A percentile compares a stretch with the other conserved stretches of the same genome.
Evolutionary conservation across 2,113 vertebrate species (phyloP).

Genomic region (Lepidothrix coronata): DNA sequence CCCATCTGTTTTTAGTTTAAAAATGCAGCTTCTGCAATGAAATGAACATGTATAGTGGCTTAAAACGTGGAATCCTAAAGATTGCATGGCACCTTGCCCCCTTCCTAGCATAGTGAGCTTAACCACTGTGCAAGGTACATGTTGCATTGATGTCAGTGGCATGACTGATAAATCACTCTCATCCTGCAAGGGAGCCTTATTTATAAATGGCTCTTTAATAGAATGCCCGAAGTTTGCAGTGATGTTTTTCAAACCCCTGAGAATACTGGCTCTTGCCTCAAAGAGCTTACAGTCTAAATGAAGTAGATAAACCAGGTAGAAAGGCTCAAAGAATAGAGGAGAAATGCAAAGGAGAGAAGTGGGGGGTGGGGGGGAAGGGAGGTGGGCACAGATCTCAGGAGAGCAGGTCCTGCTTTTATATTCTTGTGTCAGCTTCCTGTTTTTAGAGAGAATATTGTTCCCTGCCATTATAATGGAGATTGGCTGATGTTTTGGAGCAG

Average conservation of each 20-base stretch:
- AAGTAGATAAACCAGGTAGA: conserved; percentile 53
- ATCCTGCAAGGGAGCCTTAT: neutral
- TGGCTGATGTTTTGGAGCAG: neutral
- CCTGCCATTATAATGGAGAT: neutral
- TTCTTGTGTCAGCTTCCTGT: neutral
- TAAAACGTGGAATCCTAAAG: neutral
- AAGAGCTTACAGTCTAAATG: conserved; percentile 42
- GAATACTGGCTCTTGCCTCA: conserved; percentile 33
- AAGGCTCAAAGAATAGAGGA: conserved; percentile 9
- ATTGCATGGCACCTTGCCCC: neutral
- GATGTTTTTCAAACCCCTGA: conserved; percentile 32
- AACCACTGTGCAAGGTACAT: neutral
- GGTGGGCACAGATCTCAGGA: neutral
- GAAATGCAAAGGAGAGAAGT: neutral
- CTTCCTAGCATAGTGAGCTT: neutral
- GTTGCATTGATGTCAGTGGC: neutral
- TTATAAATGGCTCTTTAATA: conserved; percentile 50
- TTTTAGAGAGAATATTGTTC: neutral
- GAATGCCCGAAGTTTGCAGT: conserved; percentile 24
- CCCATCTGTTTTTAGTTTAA: conserved; percentile 1
- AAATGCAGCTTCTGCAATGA: neutral
- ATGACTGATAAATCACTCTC: conserved; percentile 11
- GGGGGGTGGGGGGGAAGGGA: neutral
- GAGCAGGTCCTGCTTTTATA: neutral
- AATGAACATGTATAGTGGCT: neutral